These are phyloP conservation scores for Andrena haemorrhoa DNA, from an alignment of 2,888 invertebrate species.

Conservation along the genomic window DNA sequence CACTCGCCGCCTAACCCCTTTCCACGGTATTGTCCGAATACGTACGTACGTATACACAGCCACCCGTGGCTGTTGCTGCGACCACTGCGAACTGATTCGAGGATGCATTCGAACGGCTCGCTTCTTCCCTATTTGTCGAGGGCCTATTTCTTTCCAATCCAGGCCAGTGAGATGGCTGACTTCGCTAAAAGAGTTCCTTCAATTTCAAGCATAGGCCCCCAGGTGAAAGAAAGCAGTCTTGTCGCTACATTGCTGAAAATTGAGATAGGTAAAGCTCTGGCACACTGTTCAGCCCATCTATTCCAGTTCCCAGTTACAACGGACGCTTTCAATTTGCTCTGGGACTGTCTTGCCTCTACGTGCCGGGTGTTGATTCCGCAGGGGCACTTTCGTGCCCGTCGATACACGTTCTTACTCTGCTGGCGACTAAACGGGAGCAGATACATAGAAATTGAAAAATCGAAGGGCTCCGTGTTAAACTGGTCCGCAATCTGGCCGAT, in stretches of 20 bases:
- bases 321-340: constrained; percentile 54
- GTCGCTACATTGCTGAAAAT: not conserved
- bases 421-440: not conserved
- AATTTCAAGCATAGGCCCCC: constrained; percentile 16
- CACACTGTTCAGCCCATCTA: constrained; percentile 40
- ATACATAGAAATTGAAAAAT: constrained; percentile 10
- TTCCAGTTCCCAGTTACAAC: constrained; percentile 35
- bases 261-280: constrained; percentile 8
- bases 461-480: not conserved
- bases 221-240: constrained; percentile 14
- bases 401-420: constrained; percentile 6
- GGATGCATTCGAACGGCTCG: not conserved
- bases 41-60: not conserved
- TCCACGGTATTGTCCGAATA: constrained; percentile 6
- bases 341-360: constrained; percentile 34
- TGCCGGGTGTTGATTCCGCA: constrained; percentile 46
- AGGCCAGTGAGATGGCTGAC: not conserved
- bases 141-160: constrained; percentile 15
- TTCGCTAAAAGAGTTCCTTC: constrained; percentile 21
- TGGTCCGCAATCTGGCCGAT: not conserved
- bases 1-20: constrained; percentile 18
- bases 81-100: constrained; percentile 28
- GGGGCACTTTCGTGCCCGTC: constrained; percentile 31
- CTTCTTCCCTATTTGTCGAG: not conserved
- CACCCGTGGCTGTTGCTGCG: constrained; percentile 5